A percentile compares a stretch with the other conserved stretches of the same genome.
phyloP scores from a whole-genome alignment of 2,113 vertebrate genomes.

The Glaucomys volans region DNA sequence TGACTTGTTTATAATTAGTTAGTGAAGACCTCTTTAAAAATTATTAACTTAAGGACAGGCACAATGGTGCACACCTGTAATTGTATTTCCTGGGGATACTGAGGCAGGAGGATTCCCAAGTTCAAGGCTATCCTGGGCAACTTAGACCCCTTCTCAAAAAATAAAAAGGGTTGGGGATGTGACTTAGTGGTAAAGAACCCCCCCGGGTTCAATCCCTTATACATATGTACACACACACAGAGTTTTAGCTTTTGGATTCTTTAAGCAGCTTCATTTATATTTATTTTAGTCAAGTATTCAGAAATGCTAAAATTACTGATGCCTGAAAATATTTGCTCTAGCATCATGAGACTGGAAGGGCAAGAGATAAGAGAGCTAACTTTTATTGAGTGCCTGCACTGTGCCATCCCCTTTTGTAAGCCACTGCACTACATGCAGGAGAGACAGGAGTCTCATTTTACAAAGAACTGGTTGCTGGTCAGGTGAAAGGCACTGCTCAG shows the following conservation, averaged over 20 bases:
- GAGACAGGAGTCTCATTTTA: constrained; percentile 51
- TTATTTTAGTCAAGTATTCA: constrained; percentile 54
- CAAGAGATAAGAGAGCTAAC: constrained; percentile 33
- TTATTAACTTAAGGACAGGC: constrained; percentile 35
- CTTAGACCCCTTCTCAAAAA: too few relatives aligned
- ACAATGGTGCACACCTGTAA: too few relatives aligned
- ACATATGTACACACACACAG: too few relatives aligned
- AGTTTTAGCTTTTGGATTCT: constrained; percentile 1
- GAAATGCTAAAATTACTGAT: constrained; percentile 60
- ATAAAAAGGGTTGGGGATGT: too few relatives aligned
- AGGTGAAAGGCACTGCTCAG: constrained; percentile 46
- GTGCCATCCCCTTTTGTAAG: constrained; percentile 4
- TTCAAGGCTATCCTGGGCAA: too few relatives aligned
- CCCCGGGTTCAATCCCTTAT: background rate
- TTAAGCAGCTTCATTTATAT: constrained; percentile 18
- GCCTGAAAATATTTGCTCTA: constrained; percentile 49
- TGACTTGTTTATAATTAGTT: constrained; percentile 24
- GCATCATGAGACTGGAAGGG: constrained; percentile 27
- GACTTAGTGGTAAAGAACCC: too few relatives aligned
- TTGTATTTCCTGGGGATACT: too few relatives aligned
- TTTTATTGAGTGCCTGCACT: background rate
- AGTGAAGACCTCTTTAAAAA: constrained; percentile 39
- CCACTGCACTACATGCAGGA: background rate
- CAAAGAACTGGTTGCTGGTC: constrained; percentile 22
- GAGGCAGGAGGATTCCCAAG: too few relatives aligned